These are phyloP conservation scores for Mythimna lalbum DNA, from an alignment of 2,888 invertebrate species.

Conservation along the genomic window DNA sequence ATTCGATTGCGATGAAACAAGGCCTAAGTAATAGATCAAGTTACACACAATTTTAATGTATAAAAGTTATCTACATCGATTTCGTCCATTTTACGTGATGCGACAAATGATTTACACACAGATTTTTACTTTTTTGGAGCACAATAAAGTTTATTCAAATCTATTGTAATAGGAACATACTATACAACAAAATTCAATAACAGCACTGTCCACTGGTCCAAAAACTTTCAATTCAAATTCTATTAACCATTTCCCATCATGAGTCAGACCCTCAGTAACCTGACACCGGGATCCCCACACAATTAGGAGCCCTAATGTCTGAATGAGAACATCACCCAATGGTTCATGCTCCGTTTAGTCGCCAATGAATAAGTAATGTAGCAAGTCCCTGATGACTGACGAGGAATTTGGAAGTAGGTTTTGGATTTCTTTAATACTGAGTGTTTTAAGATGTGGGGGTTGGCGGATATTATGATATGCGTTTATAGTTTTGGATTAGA, in stretches of 20 bases:
- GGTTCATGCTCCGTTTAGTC: slow-evolving; percentile 73
- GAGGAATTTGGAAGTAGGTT: slow-evolving; percentile 48
- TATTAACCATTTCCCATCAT: slow-evolving; percentile 66
- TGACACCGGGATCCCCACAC: slow-evolving; percentile 80
- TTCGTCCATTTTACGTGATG: too few relatives aligned
- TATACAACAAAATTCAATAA: slow-evolving; percentile 5
- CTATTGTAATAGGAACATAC: slow-evolving; percentile 2
- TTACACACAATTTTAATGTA: too few relatives aligned
- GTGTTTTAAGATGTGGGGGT: slow-evolving; percentile 10
- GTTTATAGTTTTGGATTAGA: background rate
- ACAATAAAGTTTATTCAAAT: too few relatives aligned
- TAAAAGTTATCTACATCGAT: too few relatives aligned
- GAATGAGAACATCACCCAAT: slow-evolving; percentile 85
- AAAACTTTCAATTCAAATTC: slow-evolving; percentile 62
- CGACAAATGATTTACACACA: too few relatives aligned
- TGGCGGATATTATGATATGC: slow-evolving; percentile 11
- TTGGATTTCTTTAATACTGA: slow-evolving; percentile 56
- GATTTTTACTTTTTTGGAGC: too few relatives aligned
- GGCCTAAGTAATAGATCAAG: too few relatives aligned
- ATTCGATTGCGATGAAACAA: too few relatives aligned
- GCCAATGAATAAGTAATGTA: slow-evolving; percentile 69
- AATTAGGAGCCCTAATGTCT: slow-evolving; percentile 77
- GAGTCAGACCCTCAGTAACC: slow-evolving; percentile 72
- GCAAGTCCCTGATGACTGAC: slow-evolving; percentile 58
- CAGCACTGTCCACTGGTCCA: slow-evolving; percentile 17